Evolutionary conservation across 2,888 invertebrate species (phyloP), one percentile per base, ranked within the genome.

Genomic region (Acanthosepion lycidas): DNA sequence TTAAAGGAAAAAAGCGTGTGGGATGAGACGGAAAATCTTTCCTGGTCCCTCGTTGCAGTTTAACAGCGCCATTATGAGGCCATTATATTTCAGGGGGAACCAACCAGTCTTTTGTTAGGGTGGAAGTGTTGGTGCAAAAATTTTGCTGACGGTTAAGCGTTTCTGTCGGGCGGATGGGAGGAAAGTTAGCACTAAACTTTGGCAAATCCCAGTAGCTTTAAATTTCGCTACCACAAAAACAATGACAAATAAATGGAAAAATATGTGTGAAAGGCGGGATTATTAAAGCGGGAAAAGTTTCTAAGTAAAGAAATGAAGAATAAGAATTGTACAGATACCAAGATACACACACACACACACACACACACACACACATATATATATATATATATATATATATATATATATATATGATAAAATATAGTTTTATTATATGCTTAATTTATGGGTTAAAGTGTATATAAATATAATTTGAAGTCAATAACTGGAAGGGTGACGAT

Each of bases 141-240:
- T 55, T 18, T 55, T 20, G 78, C n/a, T 28, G 78, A n/a, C n/a
- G 78, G 78, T 9, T 78, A 78, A 6, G 12, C 9, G 78, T 28
- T 78, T 28, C 9, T 78, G n/a, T n/a, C 6, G 4, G 78, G 78
- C 3, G 78, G 1, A n/a, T 6, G 78, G 28, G 78, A 9, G 8
- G 28, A n/a, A n/a, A 78, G 28, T 78, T 78, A n/a, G 78, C 78
- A 78, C 78, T 78, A 78, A 78, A 78, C 78, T n/a, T 78, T 28
- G 28, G 78, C 78, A 78, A 78, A 78, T 78, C 78, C 78, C 78
- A 12, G 78, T 78, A n/a, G 78, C 28, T 78, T 78, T 55, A 18
- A 78, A 78, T 78, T 78, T 78, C 12, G 78, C 78, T 78, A 78
- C 78, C n/a, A n/a, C 78, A 78, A 78, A 78, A 78, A 78, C 78